Percentiles rank a stretch among this genome's conserved stretches.
These are phyloP conservation scores for Oreotrochilus melanogaster DNA, from an alignment of 2,113 vertebrate genomes.

Conservation along the genomic window DNA sequence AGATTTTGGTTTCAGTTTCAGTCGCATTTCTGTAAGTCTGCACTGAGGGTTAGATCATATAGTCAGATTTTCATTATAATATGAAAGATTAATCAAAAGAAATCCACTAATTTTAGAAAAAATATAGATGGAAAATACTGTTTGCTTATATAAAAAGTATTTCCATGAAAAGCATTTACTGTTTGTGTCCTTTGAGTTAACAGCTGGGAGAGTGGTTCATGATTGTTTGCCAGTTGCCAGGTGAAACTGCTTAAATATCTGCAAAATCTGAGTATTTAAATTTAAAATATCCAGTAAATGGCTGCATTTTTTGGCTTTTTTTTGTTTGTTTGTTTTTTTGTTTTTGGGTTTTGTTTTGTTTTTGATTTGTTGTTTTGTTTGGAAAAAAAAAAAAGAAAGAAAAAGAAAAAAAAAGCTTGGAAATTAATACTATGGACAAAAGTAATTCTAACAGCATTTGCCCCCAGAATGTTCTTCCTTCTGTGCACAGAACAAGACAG, in stretches of 20 bases:
- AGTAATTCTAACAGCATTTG: background rate
- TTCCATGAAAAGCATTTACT: background rate
- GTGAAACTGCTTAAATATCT: background rate
- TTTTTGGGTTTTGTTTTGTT: fast-evolving
- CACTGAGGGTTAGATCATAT: background rate
- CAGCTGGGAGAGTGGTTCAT: background rate
- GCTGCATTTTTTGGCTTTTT: too few species aligned
- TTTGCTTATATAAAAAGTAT: background rate
- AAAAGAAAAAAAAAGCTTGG: background rate
- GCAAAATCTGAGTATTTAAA: background rate
- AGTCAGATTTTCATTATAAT: background rate
- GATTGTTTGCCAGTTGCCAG: background rate
- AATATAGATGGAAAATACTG: background rate
- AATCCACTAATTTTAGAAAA: background rate
- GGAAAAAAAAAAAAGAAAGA: too few species aligned
- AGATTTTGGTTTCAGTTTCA: background rate
- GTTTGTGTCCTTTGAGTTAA: background rate
- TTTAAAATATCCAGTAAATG: background rate
- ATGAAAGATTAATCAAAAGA: background rate
- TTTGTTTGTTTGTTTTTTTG: too few species aligned
- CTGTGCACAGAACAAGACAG: background rate
- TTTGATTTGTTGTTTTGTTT: background rate
- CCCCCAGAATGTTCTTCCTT: background rate
- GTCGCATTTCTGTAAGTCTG: background rate
- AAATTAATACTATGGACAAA: background rate